Base-by-base conservation (phyloP, 2,888 invertebrate species). In the Clostera curtula region DNA sequence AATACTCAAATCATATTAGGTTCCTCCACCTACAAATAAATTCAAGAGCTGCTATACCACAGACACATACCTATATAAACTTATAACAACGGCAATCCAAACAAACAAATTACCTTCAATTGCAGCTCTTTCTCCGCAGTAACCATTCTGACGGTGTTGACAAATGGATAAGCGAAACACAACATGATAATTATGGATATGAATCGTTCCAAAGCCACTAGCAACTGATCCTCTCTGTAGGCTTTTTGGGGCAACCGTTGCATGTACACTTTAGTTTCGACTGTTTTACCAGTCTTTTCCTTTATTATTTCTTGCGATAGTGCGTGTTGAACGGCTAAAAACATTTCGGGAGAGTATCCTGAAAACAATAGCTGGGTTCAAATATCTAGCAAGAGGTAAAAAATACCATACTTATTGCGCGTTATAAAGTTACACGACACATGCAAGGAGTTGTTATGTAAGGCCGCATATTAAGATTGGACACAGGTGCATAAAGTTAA, bases 161-260 rank as follows among this genome's bases (percentile, higher is more conserved):
- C 90, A 43, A 91, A 91, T 0, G 92, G 89, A 60, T 94, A 93
- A 3, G 93, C 89, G 57, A 93, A 95, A 59, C 93, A 92, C 21
- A 95, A 75, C 82, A 95, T 87, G 15, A 96, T 85, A 24, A 96
- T 89, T 54, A 95, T 83, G 0, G 95, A 91, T 39, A 95, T 86
- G 52, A 91, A 89, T 25, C 85, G 73, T 55, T 90, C 87, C 23
- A 95, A 67, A 0, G 90, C 90, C 18, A 86, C 67, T 2, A 93
- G 62, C 24, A 95, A 75, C 4, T 86, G 80, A 66, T 95, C 95
- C 24, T 87, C 84, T 22, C 88, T 85, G 70, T 89, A 94, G 0
- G 85, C 76, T 0, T 90, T 88, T 64, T 92, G 93, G 0, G 95
- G 92, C 67, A 89, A 89, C 17, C 93, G 85, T 57, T 87, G 85